Base-by-base conservation (phyloP, 1,140 invertebrate genomes). In the Eumaeus atala region DNA sequence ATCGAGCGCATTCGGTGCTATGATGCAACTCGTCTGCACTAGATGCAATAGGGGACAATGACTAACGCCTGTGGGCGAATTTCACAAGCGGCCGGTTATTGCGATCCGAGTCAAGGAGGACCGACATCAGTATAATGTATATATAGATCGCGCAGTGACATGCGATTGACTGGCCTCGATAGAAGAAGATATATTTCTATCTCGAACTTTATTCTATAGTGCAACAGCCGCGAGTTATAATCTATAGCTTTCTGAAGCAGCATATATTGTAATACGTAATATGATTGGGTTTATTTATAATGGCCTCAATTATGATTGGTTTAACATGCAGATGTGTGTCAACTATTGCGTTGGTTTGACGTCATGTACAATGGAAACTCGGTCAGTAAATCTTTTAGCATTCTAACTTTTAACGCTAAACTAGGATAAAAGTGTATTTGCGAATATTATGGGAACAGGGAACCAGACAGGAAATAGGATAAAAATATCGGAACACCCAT, bases 81-180 rank as follows among this genome's bases (percentile, higher is more conserved):
- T 82, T 81, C 72, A 74, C 74, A 82, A 82, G 61, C 62, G 59
- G 61, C 64, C 70, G 65, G 64, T 61, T 72, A 72, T 70, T 68
- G 62, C 72, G 65, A 80, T 74, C 73, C 69, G 77, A 80, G 78
- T 81, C 78, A 82, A 84, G 78, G 81, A 77, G 74, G 77, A 60
- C 64, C 59, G 59, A 60, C n/a, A n/a, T n/a, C n/a, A n/a, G n/a
- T n/a, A n/a, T n/a, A n/a, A n/a, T n/a, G n/a, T n/a, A n/a, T n/a
- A n/a, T 74, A 73, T 72, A 71, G 66, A 70, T 71, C 66, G 69
- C 63, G 70, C 70, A 71, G 66, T 61, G 64, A 66, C 66, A n/a
- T n/a, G n/a, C n/a, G 61, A 67, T 67, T 66, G 67, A 61, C 67
- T 74, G 75, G 67, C 70, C 72, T 67, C 65, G 67, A 28, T 28